These are phyloP conservation scores for Simalia tracyae DNA, from an alignment of 2,797 vertebrate species.

Conservation along the genomic window DNA sequence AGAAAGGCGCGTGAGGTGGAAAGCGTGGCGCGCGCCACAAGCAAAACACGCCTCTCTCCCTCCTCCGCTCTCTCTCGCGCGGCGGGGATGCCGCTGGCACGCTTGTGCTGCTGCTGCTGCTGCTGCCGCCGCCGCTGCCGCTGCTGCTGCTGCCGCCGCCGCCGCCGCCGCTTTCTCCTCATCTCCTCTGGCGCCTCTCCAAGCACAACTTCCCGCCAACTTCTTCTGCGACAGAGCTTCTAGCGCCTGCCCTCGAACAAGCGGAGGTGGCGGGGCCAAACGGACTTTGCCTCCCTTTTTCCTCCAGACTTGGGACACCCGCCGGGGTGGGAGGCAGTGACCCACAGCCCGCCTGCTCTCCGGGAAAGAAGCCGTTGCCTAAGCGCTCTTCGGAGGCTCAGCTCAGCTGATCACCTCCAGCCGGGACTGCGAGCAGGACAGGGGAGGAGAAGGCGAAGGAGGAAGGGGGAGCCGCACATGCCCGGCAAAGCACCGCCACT, in stretches of 20 bases:
- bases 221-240: not conserved
- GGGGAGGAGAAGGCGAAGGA: not conserved
- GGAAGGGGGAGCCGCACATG: not conserved
- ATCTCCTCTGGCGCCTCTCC: conserved; percentile 21
- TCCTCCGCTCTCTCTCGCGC: not conserved
- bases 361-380: not conserved
- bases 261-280: not conserved
- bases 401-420: not conserved
- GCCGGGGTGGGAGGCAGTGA: not conserved
- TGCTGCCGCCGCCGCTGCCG: not conserved
- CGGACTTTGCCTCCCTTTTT: not conserved
- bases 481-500: not conserved
- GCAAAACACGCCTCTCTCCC: conserved; percentile 25
- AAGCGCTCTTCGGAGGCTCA: not conserved
- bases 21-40: conserved; percentile 16
- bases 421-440: not conserved
- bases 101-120: not conserved
- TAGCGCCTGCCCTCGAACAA: not conserved
- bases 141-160: too few relatives aligned
- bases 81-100: conserved; percentile 41
- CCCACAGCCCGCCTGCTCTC: not conserved
- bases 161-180: not conserved
- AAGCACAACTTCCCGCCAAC: conserved; percentile 41
- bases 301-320: not conserved
- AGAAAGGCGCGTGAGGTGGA: not conserved